Conservation (phyloP, 2,888 invertebrate species). For the Tenthredo scrophulariae region DNA sequence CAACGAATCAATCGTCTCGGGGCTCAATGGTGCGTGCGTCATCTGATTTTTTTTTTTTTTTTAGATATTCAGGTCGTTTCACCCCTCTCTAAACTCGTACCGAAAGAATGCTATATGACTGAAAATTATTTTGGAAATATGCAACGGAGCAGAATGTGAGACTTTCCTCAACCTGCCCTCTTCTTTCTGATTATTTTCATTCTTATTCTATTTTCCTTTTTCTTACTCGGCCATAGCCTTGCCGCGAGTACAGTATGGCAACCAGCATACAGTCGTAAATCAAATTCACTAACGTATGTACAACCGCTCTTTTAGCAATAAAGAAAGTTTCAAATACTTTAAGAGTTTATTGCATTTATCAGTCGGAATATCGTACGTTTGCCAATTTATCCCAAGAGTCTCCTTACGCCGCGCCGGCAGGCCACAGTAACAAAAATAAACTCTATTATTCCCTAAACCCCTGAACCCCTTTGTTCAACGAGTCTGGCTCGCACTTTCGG, state of each 20-base stretch:
- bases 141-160: constrained; percentile 16
- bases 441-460: constrained; percentile 2
- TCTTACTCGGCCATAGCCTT: neutral
- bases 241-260: neutral
- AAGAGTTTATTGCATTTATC: constrained; percentile 42
- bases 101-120: constrained; percentile 2
- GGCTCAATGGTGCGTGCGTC: neutral
- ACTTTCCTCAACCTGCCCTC: neutral
- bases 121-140: constrained; percentile 16
- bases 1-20: constrained; percentile 14
- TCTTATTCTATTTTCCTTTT: neutral
- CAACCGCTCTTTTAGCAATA: constrained; percentile 29
- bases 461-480: constrained; percentile 30
- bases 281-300: neutral
- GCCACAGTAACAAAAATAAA: constrained; percentile 29
- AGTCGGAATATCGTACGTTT: constrained; percentile 37
- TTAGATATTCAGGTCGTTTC: neutral
- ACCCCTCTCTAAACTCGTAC: neutral
- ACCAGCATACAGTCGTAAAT: constrained; percentile 25
- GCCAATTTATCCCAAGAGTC: constrained; percentile 47
- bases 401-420: neutral
- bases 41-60: constrained; percentile 14
- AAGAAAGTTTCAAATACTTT: constrained; percentile 42
- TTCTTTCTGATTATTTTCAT: neutral
- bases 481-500: constrained; percentile 22